phyloP scores from a whole-genome alignment of 2,888 invertebrate species.

The Ectemnius lituratus region DNA sequence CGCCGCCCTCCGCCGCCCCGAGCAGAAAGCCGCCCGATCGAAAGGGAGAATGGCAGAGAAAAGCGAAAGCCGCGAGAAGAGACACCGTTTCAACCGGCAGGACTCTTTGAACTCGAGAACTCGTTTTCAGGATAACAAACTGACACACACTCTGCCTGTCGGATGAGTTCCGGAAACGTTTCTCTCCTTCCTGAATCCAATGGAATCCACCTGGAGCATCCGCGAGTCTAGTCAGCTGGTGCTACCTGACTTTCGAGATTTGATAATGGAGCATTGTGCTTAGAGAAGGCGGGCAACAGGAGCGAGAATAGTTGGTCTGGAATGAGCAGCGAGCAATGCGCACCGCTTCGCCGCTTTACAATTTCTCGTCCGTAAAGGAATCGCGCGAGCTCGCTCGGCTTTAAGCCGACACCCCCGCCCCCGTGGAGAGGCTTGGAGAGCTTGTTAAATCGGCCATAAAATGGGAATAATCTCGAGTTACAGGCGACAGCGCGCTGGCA shows the following conservation, averaged over 20 bases:
- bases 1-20: no score
- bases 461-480: slow-evolving; percentile 70
- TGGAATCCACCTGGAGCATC: no score
- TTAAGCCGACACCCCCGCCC: slow-evolving; percentile 32
- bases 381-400: slow-evolving; percentile 5
- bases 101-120: slow-evolving; percentile 67
- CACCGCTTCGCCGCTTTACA: neutral
- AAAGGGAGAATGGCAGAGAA: slow-evolving; percentile 34
- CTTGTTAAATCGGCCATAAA: slow-evolving; percentile 72
- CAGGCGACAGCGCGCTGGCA: slow-evolving; percentile 54
- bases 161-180: neutral
- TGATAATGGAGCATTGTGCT: no score
- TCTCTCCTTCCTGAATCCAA: no score
- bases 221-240: no score
- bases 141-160: slow-evolving; percentile 32
- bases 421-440: slow-evolving; percentile 33
- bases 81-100: slow-evolving; percentile 51
- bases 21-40: slow-evolving; percentile 22
- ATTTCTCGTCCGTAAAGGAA: slow-evolving; percentile 26
- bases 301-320: slow-evolving; percentile 9
- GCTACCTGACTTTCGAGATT: no score
- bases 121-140: slow-evolving; percentile 49
- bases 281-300: neutral
- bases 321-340: neutral
- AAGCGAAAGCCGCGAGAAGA: slow-evolving; percentile 38